Evolutionary conservation across 2,888 invertebrate species (phyloP), one percentile per base, ranked within the genome.

Genomic region (Aspidapion aeneum): DNA sequence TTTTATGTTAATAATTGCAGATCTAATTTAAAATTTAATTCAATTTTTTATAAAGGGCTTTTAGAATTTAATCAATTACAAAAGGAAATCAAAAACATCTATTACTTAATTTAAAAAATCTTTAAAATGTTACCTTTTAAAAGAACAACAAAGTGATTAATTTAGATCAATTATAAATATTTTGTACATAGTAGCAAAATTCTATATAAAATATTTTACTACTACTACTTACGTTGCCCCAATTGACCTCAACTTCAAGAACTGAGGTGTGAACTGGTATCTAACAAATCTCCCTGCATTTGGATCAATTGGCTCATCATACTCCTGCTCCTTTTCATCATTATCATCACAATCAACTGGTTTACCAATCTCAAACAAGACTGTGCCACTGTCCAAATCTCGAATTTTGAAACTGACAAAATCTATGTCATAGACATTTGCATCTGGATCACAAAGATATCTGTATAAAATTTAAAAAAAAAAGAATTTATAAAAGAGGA

Each of bases 191-290:
- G n/a, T n/a, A n/a, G n/a, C n/a, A n/a, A n/a, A n/a, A n/a, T n/a
- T n/a, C n/a, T n/a, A n/a, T n/a, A n/a, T n/a, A n/a, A n/a, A n/a
- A n/a, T n/a, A n/a, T n/a, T n/a, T n/a, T n/a, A n/a, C n/a, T n/a
- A n/a, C n/a, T n/a, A n/a, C n/a, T n/a, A 87, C 93, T 88, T 86
- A 96, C 94, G 97, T 98, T 19, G 98, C 98, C 68, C 98, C 98
- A 60, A 98, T 96, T 73, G 96, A 96, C 81, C 94, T 96, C 67
- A 98, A 81, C 80, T 95, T 95, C 22, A 98, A 86, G 82, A 98
- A 98, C 75, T 97, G 94, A 21, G 97, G 95, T n/a, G 96, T 97
- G 80, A 98, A 98, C 80, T 98, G 96, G 80, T 98, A 98, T 54
- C 98, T 89, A n/a, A 98, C 98, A 81, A 97, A 98, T 77, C 98